Percentiles rank a stretch among this genome's conserved stretches.
Conservation (phyloP, 2,113 vertebrate species). For the Cervus canadensis region DNA sequence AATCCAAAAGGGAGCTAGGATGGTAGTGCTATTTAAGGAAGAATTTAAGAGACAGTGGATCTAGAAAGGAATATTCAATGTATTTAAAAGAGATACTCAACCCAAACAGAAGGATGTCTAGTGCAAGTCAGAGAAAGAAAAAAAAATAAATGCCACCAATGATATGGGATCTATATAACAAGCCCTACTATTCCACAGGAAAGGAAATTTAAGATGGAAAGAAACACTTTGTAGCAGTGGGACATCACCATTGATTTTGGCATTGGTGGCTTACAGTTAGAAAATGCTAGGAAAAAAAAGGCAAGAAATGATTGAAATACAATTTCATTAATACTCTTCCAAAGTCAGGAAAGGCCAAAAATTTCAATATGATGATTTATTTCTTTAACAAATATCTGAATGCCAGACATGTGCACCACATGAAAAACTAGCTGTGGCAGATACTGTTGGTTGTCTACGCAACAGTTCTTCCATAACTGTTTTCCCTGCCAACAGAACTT, state of each 20-base stretch:
- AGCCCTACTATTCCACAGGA: not conserved
- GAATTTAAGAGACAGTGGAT: not conserved
- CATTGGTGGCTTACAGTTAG: not conserved
- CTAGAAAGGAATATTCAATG: not conserved
- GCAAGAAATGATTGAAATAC: not conserved
- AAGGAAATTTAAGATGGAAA: not conserved
- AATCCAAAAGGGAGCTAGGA: not conserved
- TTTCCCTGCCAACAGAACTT: not conserved
- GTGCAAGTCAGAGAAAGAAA: not conserved
- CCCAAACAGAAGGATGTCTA: not conserved
- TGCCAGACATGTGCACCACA: not conserved
- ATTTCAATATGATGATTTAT: not conserved
- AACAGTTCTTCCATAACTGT: not conserved
- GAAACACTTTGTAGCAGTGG: not conserved
- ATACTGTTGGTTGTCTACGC: rapidly evolving
- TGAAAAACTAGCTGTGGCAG: not conserved
- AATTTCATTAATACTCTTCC: not conserved
- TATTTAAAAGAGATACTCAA: not conserved
- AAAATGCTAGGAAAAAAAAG: not conserved
- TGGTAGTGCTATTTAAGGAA: not conserved
- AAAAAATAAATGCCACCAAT: not conserved
- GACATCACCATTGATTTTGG: not conserved
- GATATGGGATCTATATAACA: not conserved
- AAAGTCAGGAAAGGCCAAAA: not conserved
- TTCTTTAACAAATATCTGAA: not conserved